A percentile compares a stretch with the other conserved stretches of the same genome.
Conservation (phyloP, 35 echinoderm and acorn worm genomes). For the Holothuria glaberrima region DNA sequence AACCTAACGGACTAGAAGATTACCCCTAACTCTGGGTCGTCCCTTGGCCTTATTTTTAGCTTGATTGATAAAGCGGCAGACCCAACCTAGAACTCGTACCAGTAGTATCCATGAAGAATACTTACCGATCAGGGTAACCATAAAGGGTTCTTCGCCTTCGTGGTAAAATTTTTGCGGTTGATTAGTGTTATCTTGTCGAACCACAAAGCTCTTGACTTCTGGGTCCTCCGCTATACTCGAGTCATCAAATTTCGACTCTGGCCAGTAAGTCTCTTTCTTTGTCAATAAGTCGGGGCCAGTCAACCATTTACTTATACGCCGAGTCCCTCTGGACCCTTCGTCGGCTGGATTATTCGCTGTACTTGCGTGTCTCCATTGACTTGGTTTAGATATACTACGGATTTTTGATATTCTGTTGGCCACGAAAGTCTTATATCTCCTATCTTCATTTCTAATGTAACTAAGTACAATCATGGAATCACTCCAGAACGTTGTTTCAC, state of each 20-base stretch:
- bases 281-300: slow-evolving; percentile 40
- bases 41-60: not conserved
- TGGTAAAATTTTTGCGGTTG: not conserved
- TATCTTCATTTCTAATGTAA: slow-evolving; percentile 54
- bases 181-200: not conserved
- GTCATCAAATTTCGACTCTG: slow-evolving; percentile 32
- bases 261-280: slow-evolving; percentile 48
- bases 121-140: slow-evolving; percentile 18
- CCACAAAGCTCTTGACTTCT: slow-evolving; percentile 37
- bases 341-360: slow-evolving; percentile 48
- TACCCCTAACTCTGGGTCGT: not conserved
- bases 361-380: slow-evolving; percentile 52
- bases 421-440: slow-evolving; percentile 53
- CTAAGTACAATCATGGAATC: slow-evolving; percentile 43
- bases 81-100: slow-evolving; percentile 40
- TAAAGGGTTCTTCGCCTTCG: not conserved
- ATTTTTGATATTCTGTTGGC: slow-evolving; percentile 49
- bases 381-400: not conserved
- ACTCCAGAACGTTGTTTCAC: slow-evolving; percentile 38
- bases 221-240: not conserved
- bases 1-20: slow-evolving; percentile 16
- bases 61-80: slow-evolving; percentile 26
- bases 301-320: slow-evolving; percentile 30
- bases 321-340: slow-evolving; percentile 54
- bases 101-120: slow-evolving; percentile 43